A percentile compares a stretch with the other conserved stretches of the same genome.
Evolutionary conservation across 2,113 vertebrate genomes (phyloP).

Genomic region (Tragelaphus buxtoni): DNA sequence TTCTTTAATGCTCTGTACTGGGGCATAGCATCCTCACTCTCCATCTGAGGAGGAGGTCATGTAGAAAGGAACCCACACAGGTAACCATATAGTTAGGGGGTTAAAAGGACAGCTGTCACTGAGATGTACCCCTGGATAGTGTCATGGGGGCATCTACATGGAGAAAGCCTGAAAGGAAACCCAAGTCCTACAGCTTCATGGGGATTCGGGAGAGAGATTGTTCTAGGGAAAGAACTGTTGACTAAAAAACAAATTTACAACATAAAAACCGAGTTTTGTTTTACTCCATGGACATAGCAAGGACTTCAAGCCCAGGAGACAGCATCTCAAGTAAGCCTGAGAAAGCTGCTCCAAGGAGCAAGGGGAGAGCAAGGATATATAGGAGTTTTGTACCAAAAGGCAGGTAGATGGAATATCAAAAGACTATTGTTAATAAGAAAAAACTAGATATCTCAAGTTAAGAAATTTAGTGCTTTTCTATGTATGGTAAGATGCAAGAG

Average conservation of each 20-base stretch:
- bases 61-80: no score
- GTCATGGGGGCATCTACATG: rapidly evolving
- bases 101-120: background rate
- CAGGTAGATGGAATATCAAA: background rate
- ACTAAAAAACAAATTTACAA: background rate
- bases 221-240: background rate
- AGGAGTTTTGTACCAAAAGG: background rate
- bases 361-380: background rate
- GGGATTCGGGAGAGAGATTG: background rate
- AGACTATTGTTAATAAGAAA: background rate
- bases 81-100: background rate
- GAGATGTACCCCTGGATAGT: background rate
- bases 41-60: rapidly evolving
- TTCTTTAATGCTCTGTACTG: background rate
- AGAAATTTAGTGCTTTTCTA: background rate
- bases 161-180: background rate
- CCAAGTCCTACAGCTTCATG: background rate
- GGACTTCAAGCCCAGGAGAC: background rate
- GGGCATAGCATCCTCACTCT: background rate
- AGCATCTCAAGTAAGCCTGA: background rate
- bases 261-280: background rate
- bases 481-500: background rate
- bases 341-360: background rate
- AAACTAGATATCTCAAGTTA: background rate
- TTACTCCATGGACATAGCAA: background rate